Evolutionary conservation across 2,113 vertebrate species (phyloP).

Genomic region (Notothenia rossii): DNA sequence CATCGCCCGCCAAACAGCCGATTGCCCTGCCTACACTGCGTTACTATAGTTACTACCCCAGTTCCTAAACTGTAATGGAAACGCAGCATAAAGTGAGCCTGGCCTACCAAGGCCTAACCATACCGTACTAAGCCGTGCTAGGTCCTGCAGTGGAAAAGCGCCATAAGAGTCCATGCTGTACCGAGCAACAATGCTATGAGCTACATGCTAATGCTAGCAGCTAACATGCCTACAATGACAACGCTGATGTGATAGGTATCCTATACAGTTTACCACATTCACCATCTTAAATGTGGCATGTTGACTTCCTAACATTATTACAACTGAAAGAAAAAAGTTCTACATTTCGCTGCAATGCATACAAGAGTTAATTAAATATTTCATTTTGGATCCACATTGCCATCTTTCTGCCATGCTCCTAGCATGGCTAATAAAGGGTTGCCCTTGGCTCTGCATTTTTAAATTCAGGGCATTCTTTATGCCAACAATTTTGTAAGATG

Average conservation of each 20-base stretch:
- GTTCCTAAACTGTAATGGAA: too few species aligned
- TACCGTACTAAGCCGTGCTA: too few species aligned
- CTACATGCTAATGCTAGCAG: background rate
- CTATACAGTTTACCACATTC: background rate
- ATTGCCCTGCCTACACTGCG: too few species aligned
- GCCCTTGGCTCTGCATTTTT: background rate
- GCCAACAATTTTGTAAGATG: background rate
- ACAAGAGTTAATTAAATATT: background rate
- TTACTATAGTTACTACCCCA: too few species aligned
- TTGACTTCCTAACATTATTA: background rate
- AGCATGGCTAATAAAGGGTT: background rate
- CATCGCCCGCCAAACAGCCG: too few species aligned
- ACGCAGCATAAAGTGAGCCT: too few species aligned
- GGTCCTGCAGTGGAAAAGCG: too few species aligned
- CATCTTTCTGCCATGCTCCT: background rate
- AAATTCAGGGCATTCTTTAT: background rate
- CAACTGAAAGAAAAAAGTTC: background rate
- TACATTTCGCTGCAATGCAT: background rate
- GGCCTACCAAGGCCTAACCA: too few species aligned
- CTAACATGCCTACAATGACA: background rate
- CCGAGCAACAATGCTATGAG: background rate
- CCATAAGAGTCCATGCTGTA: background rate
- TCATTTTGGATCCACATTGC: background rate
- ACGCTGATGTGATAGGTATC: too few species aligned
- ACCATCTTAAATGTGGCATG: background rate